A percentile compares a stretch with the other conserved stretches of the same genome.
phyloP scores from a whole-genome alignment of 2,888 invertebrate genomes.

The Operophtera brumata region DNA sequence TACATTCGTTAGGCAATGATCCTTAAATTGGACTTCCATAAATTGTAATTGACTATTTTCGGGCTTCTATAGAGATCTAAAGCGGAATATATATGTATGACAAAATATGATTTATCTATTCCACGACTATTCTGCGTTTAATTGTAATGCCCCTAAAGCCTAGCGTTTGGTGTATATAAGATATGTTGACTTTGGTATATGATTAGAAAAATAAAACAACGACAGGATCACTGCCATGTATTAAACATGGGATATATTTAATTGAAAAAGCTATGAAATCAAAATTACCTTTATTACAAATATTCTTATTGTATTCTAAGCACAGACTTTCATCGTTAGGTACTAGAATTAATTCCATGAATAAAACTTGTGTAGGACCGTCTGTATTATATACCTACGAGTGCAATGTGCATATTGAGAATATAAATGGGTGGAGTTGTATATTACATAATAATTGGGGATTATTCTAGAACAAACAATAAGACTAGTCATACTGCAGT shows the following conservation, averaged over 20 bases:
- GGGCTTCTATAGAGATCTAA: not conserved
- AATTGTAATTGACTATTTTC: not conserved
- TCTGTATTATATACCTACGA: too few species aligned
- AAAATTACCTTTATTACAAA: not conserved
- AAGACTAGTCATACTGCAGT: constrained; percentile 62
- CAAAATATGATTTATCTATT: too few species aligned
- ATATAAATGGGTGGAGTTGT: not conserved
- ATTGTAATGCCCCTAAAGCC: too few species aligned
- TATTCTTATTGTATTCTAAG: too few species aligned
- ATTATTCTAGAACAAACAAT: constrained; percentile 44
- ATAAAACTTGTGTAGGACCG: too few species aligned
- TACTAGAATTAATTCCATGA: too few species aligned
- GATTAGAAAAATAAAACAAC: constrained; percentile 15
- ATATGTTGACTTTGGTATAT: constrained; percentile 3
- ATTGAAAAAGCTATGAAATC: constrained; percentile 1
- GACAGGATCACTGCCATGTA: constrained; percentile 24
- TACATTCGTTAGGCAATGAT: not conserved
- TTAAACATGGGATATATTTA: too few species aligned
- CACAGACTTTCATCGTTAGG: too few species aligned
- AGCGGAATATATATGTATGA: not conserved
- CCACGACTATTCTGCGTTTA: too few species aligned
- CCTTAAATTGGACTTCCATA: not conserved
- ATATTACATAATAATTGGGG: constrained; percentile 26
- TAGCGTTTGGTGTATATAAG: constrained; percentile 1
- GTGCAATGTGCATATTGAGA: not conserved